Conservation (phyloP, 1,140 invertebrate genomes). For the Formica selysi region DNA sequence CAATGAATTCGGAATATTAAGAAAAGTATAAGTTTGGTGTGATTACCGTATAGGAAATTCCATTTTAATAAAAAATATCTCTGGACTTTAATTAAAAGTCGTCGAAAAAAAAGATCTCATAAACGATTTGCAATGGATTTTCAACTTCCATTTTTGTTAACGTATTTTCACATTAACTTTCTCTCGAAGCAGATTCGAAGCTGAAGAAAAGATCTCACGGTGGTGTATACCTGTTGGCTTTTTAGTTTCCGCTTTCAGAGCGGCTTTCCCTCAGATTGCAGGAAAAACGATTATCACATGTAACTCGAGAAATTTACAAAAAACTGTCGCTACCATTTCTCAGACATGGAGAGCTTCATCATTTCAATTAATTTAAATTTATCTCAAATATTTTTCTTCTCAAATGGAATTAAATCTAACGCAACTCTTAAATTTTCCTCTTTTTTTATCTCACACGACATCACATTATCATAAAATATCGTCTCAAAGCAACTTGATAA, state of each 20-base stretch:
- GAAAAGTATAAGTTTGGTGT: neutral
- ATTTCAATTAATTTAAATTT: constrained; percentile 23
- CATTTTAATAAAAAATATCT: neutral
- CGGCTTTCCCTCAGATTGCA: constrained; percentile 63
- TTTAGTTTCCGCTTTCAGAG: constrained; percentile 64
- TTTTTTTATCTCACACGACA: neutral
- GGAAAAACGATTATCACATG: constrained; percentile 24
- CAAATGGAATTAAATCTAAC: neutral
- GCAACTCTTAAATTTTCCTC: neutral
- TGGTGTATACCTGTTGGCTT: constrained; percentile 62
- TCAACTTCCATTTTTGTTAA: constrained; percentile 38
- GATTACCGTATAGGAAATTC: neutral
- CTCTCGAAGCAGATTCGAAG: constrained; percentile 62
- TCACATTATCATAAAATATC: neutral
- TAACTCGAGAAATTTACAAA: neutral
- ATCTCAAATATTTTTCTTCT: neutral
- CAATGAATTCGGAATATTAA: neutral
- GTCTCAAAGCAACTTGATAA: neutral
- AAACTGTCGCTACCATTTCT: neutral
- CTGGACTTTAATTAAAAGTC: constrained; percentile 18
- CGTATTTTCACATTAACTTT: constrained; percentile 69
- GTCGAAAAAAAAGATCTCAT: neutral
- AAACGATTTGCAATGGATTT: neutral
- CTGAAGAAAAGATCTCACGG: constrained; percentile 66
- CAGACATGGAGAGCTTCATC: neutral